These are phyloP conservation scores for Emydocephalus ijimae DNA, from an alignment of 2,113 vertebrate species.

Conservation along the genomic window DNA sequence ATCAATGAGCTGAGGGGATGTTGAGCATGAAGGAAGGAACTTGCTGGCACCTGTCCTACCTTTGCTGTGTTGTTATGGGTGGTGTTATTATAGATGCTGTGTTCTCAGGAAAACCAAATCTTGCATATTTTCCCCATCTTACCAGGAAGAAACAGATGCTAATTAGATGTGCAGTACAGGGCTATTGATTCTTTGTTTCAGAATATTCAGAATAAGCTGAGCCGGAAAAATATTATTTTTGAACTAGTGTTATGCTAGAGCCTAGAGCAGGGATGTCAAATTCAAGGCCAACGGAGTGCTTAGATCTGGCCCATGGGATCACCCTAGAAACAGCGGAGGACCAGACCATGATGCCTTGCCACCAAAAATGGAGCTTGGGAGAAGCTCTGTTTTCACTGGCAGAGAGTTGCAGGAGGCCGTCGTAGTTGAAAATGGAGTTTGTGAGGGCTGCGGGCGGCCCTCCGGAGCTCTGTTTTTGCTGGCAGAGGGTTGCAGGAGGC, in stretches of 20 bases:
- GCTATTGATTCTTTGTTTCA: not conserved
- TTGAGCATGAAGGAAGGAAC: not conserved
- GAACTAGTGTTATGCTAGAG: not conserved
- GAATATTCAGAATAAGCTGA: not conserved
- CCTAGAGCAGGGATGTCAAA: not conserved
- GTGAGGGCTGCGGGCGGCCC: no score
- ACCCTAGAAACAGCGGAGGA: no score
- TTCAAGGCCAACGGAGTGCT: no score
- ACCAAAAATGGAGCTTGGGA: no score
- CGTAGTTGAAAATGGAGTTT: no score
- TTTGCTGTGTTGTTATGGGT: not conserved
- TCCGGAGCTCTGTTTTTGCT: no score
- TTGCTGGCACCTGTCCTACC: not conserved
- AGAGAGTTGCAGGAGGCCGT: no score
- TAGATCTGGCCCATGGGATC: no score
- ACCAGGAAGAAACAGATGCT: not conserved
- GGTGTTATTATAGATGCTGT: accelerated
- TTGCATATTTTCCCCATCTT: not conserved
- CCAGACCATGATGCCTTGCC: no score
- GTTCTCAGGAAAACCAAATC: not conserved
- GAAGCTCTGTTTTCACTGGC: no score
- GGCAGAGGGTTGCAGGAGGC: no score
- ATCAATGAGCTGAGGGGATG: not conserved
- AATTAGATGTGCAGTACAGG: not conserved
- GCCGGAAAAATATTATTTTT: not conserved